Evolutionary conservation across 1,140 invertebrate genomes (phyloP).

Genomic region (Rhopalosiphum padi): DNA sequence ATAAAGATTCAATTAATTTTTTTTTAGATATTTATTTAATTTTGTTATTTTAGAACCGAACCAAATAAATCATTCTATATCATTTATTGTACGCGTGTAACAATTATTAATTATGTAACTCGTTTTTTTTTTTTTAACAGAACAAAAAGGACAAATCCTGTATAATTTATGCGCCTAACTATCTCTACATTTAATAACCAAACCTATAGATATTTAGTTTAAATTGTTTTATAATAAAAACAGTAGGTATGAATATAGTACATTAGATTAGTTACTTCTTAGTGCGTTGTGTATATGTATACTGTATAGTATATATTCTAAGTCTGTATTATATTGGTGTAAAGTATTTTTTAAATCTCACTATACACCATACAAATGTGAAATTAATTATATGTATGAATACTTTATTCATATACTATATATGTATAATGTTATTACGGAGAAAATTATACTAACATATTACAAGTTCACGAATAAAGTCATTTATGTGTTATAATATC

Average conservation of each 20-base stretch:
- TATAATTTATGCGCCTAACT: neutral
- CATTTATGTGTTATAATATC: neutral
- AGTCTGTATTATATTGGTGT: neutral
- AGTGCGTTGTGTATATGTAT: neutral
- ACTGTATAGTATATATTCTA: neutral
- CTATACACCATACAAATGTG: neutral
- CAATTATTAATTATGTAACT: neutral
- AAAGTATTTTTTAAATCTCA: neutral
- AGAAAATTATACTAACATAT: neutral
- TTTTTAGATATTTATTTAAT: neutral
- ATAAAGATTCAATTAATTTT: neutral
- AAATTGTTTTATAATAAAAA: neutral
- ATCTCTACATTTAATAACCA: neutral
- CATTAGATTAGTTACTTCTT: neutral
- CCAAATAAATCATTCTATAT: neutral
- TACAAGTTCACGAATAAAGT: neutral
- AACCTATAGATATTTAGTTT: neutral
- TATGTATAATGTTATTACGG: too few species aligned
- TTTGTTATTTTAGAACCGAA: neutral
- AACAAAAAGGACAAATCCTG: neutral
- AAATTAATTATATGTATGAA: neutral
- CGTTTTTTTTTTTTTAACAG: neutral
- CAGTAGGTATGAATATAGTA: neutral
- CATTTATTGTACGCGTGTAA: neutral
- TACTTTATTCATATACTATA: too few species aligned